Evolutionary conservation across 2,888 invertebrate genomes (phyloP).

Genomic region (Euclidia mi): DNA sequence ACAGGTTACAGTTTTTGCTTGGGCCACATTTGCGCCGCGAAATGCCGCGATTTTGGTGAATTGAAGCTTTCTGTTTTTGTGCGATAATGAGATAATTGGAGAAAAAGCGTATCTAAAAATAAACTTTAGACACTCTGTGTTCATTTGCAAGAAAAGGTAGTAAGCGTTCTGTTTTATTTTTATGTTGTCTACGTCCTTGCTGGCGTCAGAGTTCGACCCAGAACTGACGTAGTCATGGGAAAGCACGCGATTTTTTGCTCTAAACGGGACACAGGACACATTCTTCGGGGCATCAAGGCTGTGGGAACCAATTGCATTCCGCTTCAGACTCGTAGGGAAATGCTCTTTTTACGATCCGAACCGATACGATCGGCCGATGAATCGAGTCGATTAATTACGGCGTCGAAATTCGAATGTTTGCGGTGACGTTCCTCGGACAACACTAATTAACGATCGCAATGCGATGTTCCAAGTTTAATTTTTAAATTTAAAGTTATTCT

Average conservation of each 20-base stretch:
- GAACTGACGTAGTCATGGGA: conserved; percentile 82
- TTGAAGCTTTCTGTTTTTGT: conserved; percentile 55
- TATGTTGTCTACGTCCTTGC: conserved; percentile 56
- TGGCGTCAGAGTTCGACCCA: conserved; percentile 69
- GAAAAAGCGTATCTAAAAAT: conserved; percentile 48
- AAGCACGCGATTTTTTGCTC: conserved; percentile 85
- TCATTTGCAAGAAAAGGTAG: conserved; percentile 40
- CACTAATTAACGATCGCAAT: conserved; percentile 71
- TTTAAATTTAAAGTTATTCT: conserved; percentile 56
- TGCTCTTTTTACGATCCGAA: conserved; percentile 77
- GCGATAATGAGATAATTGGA: conserved; percentile 68
- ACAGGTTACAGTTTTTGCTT: conserved; percentile 80
- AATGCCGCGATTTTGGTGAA: conserved; percentile 64
- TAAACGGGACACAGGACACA: conserved; percentile 74
- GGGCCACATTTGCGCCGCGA: conserved; percentile 50
- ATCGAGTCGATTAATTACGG: conserved; percentile 83
- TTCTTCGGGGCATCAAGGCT: conserved; percentile 80
- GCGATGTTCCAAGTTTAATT: conserved; percentile 52
- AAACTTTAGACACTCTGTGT: conserved; percentile 39
- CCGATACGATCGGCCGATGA: conserved; percentile 82
- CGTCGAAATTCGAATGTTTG: conserved; percentile 73
- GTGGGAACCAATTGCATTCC: conserved; percentile 89
- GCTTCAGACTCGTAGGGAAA: conserved; percentile 75
- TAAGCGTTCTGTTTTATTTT: conserved; percentile 35
- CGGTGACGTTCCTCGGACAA: conserved; percentile 66